phyloP scores from a whole-genome alignment of 2,797 vertebrate genomes.

The Heliangelus exortis region DNA sequence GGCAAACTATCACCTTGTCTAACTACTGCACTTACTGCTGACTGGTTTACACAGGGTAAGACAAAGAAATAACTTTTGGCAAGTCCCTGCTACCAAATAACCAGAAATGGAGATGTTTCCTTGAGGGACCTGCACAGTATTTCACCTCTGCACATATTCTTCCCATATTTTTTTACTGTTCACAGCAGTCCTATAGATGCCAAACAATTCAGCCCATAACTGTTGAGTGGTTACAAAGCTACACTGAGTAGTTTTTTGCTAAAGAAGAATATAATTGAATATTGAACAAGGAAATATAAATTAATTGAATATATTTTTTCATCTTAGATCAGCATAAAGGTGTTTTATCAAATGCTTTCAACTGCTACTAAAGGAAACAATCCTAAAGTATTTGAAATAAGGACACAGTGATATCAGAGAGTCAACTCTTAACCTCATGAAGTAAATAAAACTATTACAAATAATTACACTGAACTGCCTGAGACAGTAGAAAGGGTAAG shows the following conservation, averaged over 20 bases:
- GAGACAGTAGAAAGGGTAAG: constrained; percentile 21
- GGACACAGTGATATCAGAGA: neutral
- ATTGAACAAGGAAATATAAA: too few species aligned
- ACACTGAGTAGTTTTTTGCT: neutral
- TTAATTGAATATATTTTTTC: neutral
- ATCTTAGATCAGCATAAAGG: constrained; percentile 1
- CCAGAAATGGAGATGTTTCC: neutral
- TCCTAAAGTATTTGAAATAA: neutral
- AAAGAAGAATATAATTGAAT: neutral
- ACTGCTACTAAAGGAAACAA: constrained; percentile 37
- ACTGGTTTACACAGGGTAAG: neutral
- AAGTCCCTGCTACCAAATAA: neutral
- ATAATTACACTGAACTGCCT: constrained; percentile 52
- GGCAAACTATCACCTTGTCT: neutral
- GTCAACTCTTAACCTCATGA: constrained; percentile 5
- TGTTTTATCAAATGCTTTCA: constrained; percentile 12
- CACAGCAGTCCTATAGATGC: neutral
- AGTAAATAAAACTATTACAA: constrained; percentile 58
- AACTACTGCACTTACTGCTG: neutral
- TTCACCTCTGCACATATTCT: neutral
- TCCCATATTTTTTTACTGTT: neutral
- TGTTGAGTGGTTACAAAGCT: neutral
- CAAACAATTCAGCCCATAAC: neutral
- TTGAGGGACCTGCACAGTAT: neutral
- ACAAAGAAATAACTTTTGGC: neutral